Evolutionary conservation across 2,888 invertebrate genomes (phyloP).

Genomic region (Seira musarum): DNA sequence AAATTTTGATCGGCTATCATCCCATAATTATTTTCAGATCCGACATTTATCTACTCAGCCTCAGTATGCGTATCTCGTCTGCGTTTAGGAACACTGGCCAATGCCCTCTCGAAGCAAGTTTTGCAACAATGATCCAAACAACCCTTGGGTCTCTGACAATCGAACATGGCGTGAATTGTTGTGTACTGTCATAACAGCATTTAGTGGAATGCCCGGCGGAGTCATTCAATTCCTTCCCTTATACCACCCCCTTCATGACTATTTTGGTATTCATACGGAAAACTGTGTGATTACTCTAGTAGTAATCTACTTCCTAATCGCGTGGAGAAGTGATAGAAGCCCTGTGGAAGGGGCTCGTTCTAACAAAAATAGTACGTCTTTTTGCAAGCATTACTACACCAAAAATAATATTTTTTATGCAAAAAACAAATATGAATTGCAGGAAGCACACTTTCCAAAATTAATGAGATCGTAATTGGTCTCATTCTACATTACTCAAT

Average conservation of each 20-base stretch:
- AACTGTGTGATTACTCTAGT: constrained; percentile 81
- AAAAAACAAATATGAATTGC: background rate
- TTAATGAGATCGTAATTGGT: constrained; percentile 71
- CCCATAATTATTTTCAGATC: no score
- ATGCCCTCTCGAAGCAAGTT: constrained; percentile 74
- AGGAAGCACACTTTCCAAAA: constrained; percentile 15
- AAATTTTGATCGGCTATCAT: no score
- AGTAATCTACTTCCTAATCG: constrained; percentile 76
- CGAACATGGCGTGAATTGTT: constrained; percentile 74
- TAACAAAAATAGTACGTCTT: background rate
- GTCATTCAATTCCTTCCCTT: constrained; percentile 81
- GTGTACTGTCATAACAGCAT: constrained; percentile 76
- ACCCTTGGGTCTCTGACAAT: constrained; percentile 65
- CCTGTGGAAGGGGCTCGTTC: constrained; percentile 65
- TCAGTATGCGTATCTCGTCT: constrained; percentile 74
- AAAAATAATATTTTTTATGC: no score
- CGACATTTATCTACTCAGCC: constrained; percentile 75
- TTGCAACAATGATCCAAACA: constrained; percentile 62
- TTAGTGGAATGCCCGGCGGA: constrained; percentile 83
- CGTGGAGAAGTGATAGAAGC: constrained; percentile 78
- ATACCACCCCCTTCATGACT: constrained; percentile 85
- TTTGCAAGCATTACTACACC: no score
- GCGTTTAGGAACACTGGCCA: constrained; percentile 74
- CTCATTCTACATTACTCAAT: constrained; percentile 78
- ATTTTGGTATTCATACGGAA: constrained; percentile 80